phyloP scores from a whole-genome alignment of 1,140 invertebrate species.

The Rhysida immarginata region DNA sequence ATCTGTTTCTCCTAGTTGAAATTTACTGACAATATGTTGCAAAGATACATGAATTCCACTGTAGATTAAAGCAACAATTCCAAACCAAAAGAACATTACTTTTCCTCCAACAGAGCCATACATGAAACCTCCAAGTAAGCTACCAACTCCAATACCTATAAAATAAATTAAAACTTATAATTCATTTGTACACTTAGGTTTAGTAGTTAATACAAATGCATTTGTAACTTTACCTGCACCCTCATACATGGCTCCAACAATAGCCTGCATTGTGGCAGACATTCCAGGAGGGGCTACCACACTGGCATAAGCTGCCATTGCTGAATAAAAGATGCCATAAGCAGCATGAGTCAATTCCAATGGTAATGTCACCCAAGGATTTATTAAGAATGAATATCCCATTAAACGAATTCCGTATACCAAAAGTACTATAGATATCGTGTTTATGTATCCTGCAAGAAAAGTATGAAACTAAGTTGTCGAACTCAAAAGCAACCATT shows the following conservation, averaged over 20 bases:
- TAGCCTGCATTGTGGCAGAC: conserved; percentile 53
- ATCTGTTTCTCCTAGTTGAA: background rate
- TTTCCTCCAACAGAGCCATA: background rate
- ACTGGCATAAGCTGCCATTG: conserved; percentile 76
- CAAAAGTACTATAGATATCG: conserved; percentile 64
- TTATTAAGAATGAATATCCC: conserved; percentile 57
- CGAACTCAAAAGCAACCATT: too few species aligned
- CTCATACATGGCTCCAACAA: conserved; percentile 71
- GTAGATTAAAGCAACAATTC: background rate
- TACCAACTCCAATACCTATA: conserved; percentile 6
- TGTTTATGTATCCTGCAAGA: conserved; percentile 50
- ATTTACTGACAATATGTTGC: background rate
- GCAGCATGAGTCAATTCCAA: conserved; percentile 76
- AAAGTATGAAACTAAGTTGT: too few species aligned
- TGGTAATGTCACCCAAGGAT: conserved; percentile 65
- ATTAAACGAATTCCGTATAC: conserved; percentile 59
- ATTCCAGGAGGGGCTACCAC: conserved; percentile 65
- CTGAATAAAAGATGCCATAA: conserved; percentile 70
- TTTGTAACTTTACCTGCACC: conserved; percentile 43
- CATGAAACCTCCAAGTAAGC: background rate
- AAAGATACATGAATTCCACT: background rate
- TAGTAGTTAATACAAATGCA: background rate
- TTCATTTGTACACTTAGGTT: background rate
- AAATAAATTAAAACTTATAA: background rate
- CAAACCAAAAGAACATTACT: background rate